Evolutionary conservation across 1,140 invertebrate genomes (phyloP), one percentile per base, ranked within the genome.

Genomic region (Augochlora pura): DNA sequence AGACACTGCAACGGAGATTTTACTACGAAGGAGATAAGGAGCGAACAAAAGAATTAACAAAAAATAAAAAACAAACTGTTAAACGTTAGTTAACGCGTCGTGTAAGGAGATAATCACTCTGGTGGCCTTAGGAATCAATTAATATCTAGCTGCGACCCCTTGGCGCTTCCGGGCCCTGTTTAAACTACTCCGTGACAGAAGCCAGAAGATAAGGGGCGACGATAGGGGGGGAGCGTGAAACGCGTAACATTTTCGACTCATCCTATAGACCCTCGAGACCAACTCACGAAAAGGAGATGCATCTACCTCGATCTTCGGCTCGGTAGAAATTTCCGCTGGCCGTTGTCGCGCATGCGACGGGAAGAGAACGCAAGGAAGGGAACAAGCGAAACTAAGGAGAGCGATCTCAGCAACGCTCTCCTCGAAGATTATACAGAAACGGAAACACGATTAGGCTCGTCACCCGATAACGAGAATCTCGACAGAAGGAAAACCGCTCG

Each of bases 91-190:
- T 89, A 86, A 89, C 82, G 86, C 88, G 86, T 91, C 85, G 49
- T 52, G 16, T 88, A 86, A 88, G 84, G 77, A 88, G 86, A 90
- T 91, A 91, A 92, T 91, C 89, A 91, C 91, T 91, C 85, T 91
- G 90, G 91, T 92, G 90, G 90, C 91, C 91, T 92, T 92, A 92
- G 81, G 84, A 91, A 86, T 90, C 87, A 90, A 89, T 90, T 88
- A 87, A 90, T 91, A 89, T 89, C 88, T 87, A 89, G 88, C 83
- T 86, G 82, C 80, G 88, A 83, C 85, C 81, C 86, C 81, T 86
- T 82, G 85, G 83, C 83, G 88, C 83, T 90, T 87, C 84, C 86
- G 87, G 83, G 83, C 79, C 72, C 74, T 81, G 64, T 79, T 74
- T 59, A 12, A 67, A 73, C 25, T 60, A 74, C 70, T 62, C 77